Percentiles rank a stretch among this genome's conserved stretches.
phyloP scores from a whole-genome alignment of 2,797 vertebrate genomes.

The Trematomus bernacchii region DNA sequence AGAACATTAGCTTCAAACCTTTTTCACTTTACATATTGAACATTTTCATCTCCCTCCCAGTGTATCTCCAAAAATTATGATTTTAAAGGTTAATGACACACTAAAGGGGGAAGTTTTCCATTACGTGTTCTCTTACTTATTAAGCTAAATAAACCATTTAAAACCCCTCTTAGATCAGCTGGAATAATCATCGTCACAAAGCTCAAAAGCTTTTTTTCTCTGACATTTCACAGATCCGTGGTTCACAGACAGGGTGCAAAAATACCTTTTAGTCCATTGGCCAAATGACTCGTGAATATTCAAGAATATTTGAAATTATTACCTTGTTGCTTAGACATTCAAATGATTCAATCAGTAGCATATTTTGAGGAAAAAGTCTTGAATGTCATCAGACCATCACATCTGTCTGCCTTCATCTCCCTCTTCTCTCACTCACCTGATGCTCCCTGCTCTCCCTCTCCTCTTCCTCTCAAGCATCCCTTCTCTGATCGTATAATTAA shows the following conservation, averaged over 20 bases:
- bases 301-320: no score
- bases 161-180: not conserved
- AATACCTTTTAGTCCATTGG: no score
- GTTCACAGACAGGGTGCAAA: no score
- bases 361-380: not conserved
- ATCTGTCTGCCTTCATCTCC: conserved; percentile 9
- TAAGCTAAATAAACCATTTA: not conserved
- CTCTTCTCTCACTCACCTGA: not conserved
- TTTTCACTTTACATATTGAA: not conserved
- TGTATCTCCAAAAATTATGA: not conserved
- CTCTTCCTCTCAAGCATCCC: conserved; percentile 13
- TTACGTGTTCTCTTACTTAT: not conserved
- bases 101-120: not conserved
- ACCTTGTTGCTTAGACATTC: no score
- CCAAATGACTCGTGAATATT: no score
- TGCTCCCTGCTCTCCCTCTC: not conserved
- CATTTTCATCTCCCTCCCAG: not conserved
- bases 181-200: not conserved
- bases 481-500: conserved; percentile 40
- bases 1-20: not conserved
- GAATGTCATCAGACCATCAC: not conserved
- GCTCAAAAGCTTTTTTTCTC: not conserved
- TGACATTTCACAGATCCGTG: no score
- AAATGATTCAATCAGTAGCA: no score
- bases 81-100: not conserved